Evolutionary conservation across 2,113 vertebrate genomes (phyloP), one percentile per base, ranked within the genome.

Genomic region (Proteles cristata): DNA sequence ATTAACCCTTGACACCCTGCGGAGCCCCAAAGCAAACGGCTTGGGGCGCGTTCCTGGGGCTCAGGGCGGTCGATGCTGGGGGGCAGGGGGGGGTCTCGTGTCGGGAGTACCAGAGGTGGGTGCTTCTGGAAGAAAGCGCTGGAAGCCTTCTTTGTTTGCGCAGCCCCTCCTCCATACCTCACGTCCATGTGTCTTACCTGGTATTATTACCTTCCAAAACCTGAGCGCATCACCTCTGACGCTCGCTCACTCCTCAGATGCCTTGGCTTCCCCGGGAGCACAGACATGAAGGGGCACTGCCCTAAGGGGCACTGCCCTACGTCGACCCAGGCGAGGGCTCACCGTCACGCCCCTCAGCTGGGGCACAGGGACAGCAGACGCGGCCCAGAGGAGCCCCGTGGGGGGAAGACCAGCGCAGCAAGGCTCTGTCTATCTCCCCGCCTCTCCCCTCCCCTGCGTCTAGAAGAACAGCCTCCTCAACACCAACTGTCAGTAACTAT

Each of bases 1-100:
- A 33, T 97, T 96, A 98, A 98, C 97, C 88, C 98, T 90, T 96
- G 88, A 23, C 15, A 17, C 15, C 63, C 58, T 0, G 23, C 0
- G 0, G 39, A 74, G 35, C 76, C 76, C 76, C 2, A 4, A 14
- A 65, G 88, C 53, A 74, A 33, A 26, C 16, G 11, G 73, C 53
- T 28, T 12, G 65, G 28, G 26, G 61, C 4, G 0, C 2, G 0
- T 73, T 55, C 93, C 71, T 8, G n/a, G 39, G 33, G 87, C 71
- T n/a, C 77, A 14, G 1, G 21, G 45, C 48, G 12, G 14, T 31
- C 16, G 19, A 14, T 0, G 11, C 71, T 7, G 4, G 8, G 58
- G 58, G 7, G 55, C 17, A 3, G 55, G 58, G 6, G 21, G 35
- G 23, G n/a, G 43, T 21, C 55, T 26, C 5, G 23, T 15, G 26